Evolutionary conservation across 2,797 vertebrate species (phyloP), one percentile per base, ranked within the genome.

Genomic region (Pterois miles): DNA sequence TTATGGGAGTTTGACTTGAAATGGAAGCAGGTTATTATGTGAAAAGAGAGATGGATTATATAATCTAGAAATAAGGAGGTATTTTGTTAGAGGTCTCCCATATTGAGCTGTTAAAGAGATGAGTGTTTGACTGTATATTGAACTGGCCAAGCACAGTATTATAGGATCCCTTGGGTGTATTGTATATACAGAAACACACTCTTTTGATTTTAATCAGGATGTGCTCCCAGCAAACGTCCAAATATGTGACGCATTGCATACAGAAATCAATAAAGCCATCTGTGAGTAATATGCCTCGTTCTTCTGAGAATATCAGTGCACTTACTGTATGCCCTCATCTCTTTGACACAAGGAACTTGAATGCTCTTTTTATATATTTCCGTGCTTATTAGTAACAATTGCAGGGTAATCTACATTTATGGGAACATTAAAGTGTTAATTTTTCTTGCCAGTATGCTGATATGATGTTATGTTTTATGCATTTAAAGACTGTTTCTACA

Each of bases 171-270:
- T 4, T 25, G 50, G 38, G 29, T 56, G 23, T 57, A 56, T 38
- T 58, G 2, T 38, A 5, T 16, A 14, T 11, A 68, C 34, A 59
- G 11, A 54, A 20, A 53, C 43, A 60, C 54, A 74, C 31, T 57
- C 16, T 57, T 36, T 40, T 57, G 1, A 3, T 2, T 27, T 29
- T 29, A 56, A 36, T 56, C 18, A 36, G 63, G 8, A 52, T 1
- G 1, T 22, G 22, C 57, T 53, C 23, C 2, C 59, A 31, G 46
- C 65, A 5, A 29, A 13, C 22, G 23, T 13, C 63, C 6, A 23
- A n/a, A 67, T 76, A 33, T 65, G 23, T 80, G 57, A 85, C 67
- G 71, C 46, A 86, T 58, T 50, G 12, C 54, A 57, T 16, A 58
- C 65, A 48, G 1, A 80, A 78, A 67, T 76, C 59, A 50, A 38